These are phyloP conservation scores for Vulpes vulpes DNA, from an alignment of 2,113 vertebrate genomes.

Conservation along the genomic window DNA sequence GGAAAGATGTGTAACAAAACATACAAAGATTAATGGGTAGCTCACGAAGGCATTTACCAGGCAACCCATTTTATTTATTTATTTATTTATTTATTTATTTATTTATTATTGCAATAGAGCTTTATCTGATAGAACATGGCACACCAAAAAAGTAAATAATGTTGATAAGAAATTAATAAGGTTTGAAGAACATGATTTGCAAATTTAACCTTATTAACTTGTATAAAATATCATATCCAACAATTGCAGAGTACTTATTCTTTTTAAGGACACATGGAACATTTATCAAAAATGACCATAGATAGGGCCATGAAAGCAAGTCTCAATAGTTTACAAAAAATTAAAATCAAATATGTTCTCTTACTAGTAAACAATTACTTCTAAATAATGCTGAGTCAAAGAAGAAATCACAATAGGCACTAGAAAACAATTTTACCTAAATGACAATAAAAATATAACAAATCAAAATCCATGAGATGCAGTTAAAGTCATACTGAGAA, in stretches of 20 bases:
- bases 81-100: too few species aligned
- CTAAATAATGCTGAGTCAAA: neutral
- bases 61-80: neutral
- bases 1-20: neutral
- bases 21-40: neutral
- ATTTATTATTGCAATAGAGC: neutral
- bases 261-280: neutral
- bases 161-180: neutral
- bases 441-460: neutral
- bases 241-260: neutral
- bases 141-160: neutral
- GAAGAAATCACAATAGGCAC: neutral
- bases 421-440: conserved; percentile 30
- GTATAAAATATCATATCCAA: neutral
- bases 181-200: neutral
- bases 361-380: neutral
- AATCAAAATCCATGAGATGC: neutral
- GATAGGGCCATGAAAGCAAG: neutral
- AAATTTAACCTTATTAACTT: neutral
- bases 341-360: neutral
- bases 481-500: neutral
- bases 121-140: neutral
- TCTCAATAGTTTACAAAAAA: neutral
- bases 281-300: neutral
- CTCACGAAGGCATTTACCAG: neutral